Percentiles rank a stretch among this genome's conserved stretches.
These are phyloP conservation scores for Cliona cf. orientalis DNA, from an alignment of 37 sponge, comb jelly and placozoan species.

Conservation along the genomic window DNA sequence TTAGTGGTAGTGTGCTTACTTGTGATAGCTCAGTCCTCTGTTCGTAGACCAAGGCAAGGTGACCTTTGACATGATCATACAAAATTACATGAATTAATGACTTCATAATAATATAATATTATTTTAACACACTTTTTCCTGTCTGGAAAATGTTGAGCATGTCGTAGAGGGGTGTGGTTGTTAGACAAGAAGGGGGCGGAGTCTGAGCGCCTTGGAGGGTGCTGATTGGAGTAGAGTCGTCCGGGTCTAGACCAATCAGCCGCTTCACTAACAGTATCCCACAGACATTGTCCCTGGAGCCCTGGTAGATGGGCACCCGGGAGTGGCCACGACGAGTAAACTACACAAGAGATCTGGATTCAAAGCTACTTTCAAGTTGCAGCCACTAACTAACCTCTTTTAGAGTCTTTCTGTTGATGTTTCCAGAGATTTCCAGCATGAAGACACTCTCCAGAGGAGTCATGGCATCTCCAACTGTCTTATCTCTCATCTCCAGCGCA, in stretches of 20 bases:
- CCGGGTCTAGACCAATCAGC: constrained; percentile 74
- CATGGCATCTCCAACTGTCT: constrained; percentile 84
- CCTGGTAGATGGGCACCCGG: constrained; percentile 74
- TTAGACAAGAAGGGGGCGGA: constrained; percentile 68
- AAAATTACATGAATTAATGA: too few species aligned
- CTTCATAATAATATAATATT: too few species aligned
- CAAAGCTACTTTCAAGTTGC: too few species aligned
- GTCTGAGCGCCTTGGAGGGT: constrained; percentile 32
- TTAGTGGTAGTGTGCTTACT: too few species aligned
- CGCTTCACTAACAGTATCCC: constrained; percentile 79
- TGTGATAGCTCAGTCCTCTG: constrained; percentile 14
- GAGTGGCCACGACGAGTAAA: too few species aligned
- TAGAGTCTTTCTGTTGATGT: constrained; percentile 46
- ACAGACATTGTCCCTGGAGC: constrained; percentile 35
- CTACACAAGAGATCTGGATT: too few species aligned
- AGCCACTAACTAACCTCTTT: constrained; percentile 35
- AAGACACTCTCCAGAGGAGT: constrained; percentile 79
- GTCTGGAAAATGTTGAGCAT: constrained; percentile 82
- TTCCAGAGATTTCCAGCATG: constrained; percentile 56
- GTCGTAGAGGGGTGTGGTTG: constrained; percentile 71
- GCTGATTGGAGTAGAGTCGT: constrained; percentile 45
- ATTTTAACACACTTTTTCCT: constrained; percentile 70
- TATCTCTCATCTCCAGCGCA: constrained; percentile 86
- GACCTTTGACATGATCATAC: too few species aligned
- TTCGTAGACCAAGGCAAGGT: constrained; percentile 62